Conservation (phyloP, 2,888 invertebrate genomes). For the Lasioglossum oenotherae region DNA sequence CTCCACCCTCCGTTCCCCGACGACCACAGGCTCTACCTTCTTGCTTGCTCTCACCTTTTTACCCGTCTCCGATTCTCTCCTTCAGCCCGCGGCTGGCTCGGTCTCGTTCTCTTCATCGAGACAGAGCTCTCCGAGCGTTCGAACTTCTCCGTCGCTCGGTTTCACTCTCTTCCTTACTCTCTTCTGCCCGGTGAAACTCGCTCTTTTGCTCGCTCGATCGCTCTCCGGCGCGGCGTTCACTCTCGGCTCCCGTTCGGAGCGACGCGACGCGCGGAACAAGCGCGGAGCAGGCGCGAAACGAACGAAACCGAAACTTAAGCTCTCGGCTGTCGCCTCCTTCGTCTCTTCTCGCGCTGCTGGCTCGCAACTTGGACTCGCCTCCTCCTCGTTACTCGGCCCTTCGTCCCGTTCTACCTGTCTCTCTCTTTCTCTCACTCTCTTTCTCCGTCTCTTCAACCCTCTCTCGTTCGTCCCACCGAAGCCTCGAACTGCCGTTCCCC, state of each 20-base stretch:
- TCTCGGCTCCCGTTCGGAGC: slow-evolving; percentile 61
- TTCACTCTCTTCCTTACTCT: slow-evolving; percentile 33
- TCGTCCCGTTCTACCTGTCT: neutral
- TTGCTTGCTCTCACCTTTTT: slow-evolving; percentile 27
- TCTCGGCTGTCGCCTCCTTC: slow-evolving; percentile 60
- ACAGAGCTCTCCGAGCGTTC: neutral
- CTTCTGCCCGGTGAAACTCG: neutral
- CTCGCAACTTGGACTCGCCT: slow-evolving; percentile 10
- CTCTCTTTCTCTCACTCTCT: neutral
- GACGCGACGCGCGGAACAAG: slow-evolving; percentile 59
- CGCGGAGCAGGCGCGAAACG: slow-evolving; percentile 74
- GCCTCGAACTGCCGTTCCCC: slow-evolving; percentile 14
- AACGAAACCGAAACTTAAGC: slow-evolving; percentile 76
- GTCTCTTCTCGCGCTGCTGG: slow-evolving; percentile 47
- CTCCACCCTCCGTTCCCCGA: slow-evolving; percentile 22
- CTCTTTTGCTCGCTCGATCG: neutral
- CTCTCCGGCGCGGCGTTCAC: slow-evolving; percentile 48
- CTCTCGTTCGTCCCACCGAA: slow-evolving; percentile 10
- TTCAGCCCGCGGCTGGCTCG: neutral
- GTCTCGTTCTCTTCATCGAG: slow-evolving; percentile 7
- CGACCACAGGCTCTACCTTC: slow-evolving; percentile 26
- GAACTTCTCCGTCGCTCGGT: slow-evolving; percentile 16
- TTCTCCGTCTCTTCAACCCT: neutral
- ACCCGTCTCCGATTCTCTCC: slow-evolving; percentile 5
- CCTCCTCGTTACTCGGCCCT: neutral